Evolutionary conservation across 2,113 vertebrate genomes (phyloP), one percentile per base, ranked within the genome.

Genomic region (Brachypodius melanocephalos): DNA sequence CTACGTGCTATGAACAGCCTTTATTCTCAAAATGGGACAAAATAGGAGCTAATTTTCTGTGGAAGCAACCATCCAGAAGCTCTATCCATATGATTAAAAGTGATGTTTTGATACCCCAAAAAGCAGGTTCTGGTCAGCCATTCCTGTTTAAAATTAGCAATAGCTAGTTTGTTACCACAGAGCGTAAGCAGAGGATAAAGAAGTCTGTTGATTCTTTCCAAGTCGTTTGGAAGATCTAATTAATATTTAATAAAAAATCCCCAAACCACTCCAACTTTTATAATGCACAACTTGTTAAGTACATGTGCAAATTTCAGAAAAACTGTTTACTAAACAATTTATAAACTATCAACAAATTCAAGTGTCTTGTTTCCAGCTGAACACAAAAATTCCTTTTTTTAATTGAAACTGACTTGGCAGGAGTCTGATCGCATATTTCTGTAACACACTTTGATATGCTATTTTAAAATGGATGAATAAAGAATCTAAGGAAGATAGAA

Each of bases 281-380:
- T 51, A 91, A 77, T n/a, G 54, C 19, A 72, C 54, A 71, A 43
- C 58, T 82, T 79, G 2, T 51, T 75, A 66, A 90, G 28, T 12
- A 58, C 17, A 80, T 19, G 10, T 57, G 12, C 31, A 83, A 88
- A 75, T 90, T 92, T 88, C 58, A 83, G 46, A 82, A 89, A 67
- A 90, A 75, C 6, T 89, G 25, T 91, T 95, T 92, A 61, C 57
- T 58, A 95, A 95, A 93, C 45, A 93, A 45, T 72, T 79, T 51
- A 58, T 80, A 78, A 93, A 29, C 17, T 91, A 55, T 66, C 45
- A 85, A 36, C 5, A 80, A 83, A 92, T 85, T 89, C 68, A 93
- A 83, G 29, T 57, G 29, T 71, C 25, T 89, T 34, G 52, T 93
- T 90, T 88, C 83, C 68, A 93, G 9, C 13, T 91, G 65, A 77